Conservation (phyloP, 1,140 invertebrate genomes). For the Pseudomyrmex sp. region DNA sequence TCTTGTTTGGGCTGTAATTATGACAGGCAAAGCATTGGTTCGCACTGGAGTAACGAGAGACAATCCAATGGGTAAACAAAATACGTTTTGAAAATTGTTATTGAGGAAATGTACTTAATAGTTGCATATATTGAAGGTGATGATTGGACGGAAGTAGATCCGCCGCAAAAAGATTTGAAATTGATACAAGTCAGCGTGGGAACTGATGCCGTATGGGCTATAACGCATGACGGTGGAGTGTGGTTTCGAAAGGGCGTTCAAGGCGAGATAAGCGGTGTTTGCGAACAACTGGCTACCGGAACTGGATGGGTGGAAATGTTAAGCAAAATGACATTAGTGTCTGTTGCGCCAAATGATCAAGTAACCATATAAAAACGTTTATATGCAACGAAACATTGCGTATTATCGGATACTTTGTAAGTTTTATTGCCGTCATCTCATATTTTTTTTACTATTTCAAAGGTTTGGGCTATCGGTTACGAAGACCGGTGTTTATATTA, state of each 20-base stretch:
- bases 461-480: slow-evolving; percentile 89
- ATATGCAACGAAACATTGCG: neutral
- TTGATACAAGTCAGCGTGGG: slow-evolving; percentile 93
- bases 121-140: slow-evolving; percentile 85
- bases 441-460: slow-evolving; percentile 53
- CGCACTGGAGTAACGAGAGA: slow-evolving; percentile 91
- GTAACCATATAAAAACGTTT: slow-evolving; percentile 78
- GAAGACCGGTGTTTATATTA: slow-evolving; percentile 92
- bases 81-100: slow-evolving; percentile 14
- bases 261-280: slow-evolving; percentile 89
- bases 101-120: slow-evolving; percentile 1
- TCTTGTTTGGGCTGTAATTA: slow-evolving; percentile 93
- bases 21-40: slow-evolving; percentile 92
- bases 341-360: slow-evolving; percentile 95
- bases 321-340: slow-evolving; percentile 92
- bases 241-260: slow-evolving; percentile 95
- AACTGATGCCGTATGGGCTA: slow-evolving; percentile 93
- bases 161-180: slow-evolving; percentile 89
- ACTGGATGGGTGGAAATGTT: slow-evolving; percentile 94
- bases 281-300: slow-evolving; percentile 90
- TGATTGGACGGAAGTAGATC: slow-evolving; percentile 92
- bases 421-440: neutral
- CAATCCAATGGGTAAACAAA: slow-evolving; percentile 87
- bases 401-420: slow-evolving; percentile 20
- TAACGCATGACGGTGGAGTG: slow-evolving; percentile 93